Evolutionary conservation across 2,113 vertebrate species (phyloP).

Genomic region (Engraulis encrasicolus): DNA sequence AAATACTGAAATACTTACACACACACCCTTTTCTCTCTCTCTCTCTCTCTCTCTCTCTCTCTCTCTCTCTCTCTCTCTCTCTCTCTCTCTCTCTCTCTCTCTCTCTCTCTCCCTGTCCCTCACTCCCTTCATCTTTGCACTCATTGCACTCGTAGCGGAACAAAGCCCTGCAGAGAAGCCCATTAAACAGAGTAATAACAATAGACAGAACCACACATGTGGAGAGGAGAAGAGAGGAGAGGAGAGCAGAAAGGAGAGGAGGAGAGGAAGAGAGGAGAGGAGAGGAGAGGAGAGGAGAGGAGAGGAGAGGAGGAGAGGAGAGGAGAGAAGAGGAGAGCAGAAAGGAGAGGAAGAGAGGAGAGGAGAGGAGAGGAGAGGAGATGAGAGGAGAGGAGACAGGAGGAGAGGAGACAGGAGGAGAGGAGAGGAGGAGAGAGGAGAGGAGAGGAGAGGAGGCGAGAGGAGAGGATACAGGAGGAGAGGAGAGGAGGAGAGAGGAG

Average conservation of each 20-base stretch:
- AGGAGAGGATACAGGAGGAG: no score
- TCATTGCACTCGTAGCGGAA: conserved; percentile 19
- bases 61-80: conserved; percentile 23
- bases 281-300: no score
- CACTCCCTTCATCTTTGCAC: conserved; percentile 34
- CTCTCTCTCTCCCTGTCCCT: background rate
- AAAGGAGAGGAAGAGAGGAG: no score
- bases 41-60: background rate
- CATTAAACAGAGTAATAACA: conserved; percentile 52
- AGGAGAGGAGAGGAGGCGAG: no score
- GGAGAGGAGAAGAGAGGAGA: conserved; percentile 27
- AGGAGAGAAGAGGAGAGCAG: conserved; percentile 6
- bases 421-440: no score
- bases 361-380: background rate
- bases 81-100: background rate
- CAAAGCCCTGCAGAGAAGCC: conserved; percentile 48
- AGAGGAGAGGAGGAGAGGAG: background rate
- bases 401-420: no score
- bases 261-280: background rate
- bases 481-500: conserved; percentile 11
- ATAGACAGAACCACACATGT: conserved; percentile 40
- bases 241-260: conserved; percentile 21
- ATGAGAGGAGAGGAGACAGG: conserved; percentile 4
- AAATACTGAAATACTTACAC: no score
- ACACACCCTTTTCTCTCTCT: background rate